A percentile compares a stretch with the other conserved stretches of the same genome.
Conservation (phyloP, 1,140 invertebrate genomes). For the Magallana ariakensis region DNA sequence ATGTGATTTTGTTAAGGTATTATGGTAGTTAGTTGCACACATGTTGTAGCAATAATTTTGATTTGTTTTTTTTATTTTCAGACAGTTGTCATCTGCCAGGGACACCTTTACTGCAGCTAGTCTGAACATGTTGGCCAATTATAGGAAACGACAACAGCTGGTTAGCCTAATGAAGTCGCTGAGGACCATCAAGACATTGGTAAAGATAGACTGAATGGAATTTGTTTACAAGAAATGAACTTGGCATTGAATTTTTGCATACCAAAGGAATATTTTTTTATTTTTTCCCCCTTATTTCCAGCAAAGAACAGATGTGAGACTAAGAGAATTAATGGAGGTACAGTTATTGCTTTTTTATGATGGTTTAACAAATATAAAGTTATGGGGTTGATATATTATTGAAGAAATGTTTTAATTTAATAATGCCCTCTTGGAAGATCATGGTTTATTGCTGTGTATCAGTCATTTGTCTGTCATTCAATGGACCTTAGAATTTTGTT, state of each 20-base stretch:
- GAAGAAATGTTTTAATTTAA: too few species aligned
- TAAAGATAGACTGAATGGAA: constrained; percentile 74
- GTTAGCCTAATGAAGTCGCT: constrained; percentile 88
- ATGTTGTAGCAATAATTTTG: too few species aligned
- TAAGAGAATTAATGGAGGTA: constrained; percentile 87
- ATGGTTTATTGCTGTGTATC: too few species aligned
- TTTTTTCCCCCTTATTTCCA: constrained; percentile 68
- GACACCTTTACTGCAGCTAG: constrained; percentile 91
- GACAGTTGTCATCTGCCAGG: constrained; percentile 85
- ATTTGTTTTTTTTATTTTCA: constrained; percentile 59
- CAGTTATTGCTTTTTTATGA: too few species aligned
- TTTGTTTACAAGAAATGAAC: too few species aligned
- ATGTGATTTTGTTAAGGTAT: too few species aligned
- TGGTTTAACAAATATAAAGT: too few species aligned
- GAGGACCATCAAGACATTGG: constrained; percentile 90
- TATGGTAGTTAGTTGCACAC: too few species aligned
- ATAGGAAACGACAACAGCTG: constrained; percentile 90
- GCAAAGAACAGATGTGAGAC: constrained; percentile 90
- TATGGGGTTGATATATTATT: too few species aligned
- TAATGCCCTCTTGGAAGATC: too few species aligned
- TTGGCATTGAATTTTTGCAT: neutral
- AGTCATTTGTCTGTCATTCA: too few species aligned
- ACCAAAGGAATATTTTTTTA: neutral
- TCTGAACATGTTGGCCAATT: constrained; percentile 92
- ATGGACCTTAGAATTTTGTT: too few species aligned